Conservation (phyloP, 2,113 vertebrate species). For the Willisornis vidua region DNA sequence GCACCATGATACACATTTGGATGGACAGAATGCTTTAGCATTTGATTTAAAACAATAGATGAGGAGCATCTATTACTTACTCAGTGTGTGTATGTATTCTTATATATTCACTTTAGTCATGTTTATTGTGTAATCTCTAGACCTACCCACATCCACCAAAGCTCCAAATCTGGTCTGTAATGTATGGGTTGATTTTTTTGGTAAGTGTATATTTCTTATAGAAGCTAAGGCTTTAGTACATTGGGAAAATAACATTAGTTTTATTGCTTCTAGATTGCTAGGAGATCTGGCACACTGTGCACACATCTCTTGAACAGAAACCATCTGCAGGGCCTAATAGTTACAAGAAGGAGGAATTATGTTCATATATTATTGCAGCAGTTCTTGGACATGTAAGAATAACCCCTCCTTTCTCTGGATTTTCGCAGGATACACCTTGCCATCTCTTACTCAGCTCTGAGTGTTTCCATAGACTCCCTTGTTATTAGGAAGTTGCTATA, state of each 20-base stretch:
- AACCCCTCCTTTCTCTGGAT: background rate
- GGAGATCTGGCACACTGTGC: background rate
- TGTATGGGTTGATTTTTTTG: background rate
- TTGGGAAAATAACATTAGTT: background rate
- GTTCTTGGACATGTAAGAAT: background rate
- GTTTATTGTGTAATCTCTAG: background rate
- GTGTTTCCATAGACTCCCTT: background rate
- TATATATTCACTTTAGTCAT: background rate
- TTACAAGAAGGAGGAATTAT: background rate
- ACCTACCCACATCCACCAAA: background rate
- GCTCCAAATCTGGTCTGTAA: background rate
- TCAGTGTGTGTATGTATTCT: background rate
- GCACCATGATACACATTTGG: background rate
- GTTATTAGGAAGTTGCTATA: background rate
- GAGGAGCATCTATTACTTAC: background rate
- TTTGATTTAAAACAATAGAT: background rate
- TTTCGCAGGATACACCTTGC: background rate
- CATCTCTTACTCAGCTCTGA: background rate
- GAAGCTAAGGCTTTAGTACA: background rate
- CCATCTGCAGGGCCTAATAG: background rate
- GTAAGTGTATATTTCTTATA: background rate
- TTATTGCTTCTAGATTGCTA: background rate
- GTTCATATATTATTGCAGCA: background rate
- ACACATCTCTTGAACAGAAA: background rate
- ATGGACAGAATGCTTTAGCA: background rate